A percentile compares a stretch with the other conserved stretches of the same genome.
phyloP scores from a whole-genome alignment of 2,113 vertebrate genomes.

The Misgurnus anguillicaudatus region DNA sequence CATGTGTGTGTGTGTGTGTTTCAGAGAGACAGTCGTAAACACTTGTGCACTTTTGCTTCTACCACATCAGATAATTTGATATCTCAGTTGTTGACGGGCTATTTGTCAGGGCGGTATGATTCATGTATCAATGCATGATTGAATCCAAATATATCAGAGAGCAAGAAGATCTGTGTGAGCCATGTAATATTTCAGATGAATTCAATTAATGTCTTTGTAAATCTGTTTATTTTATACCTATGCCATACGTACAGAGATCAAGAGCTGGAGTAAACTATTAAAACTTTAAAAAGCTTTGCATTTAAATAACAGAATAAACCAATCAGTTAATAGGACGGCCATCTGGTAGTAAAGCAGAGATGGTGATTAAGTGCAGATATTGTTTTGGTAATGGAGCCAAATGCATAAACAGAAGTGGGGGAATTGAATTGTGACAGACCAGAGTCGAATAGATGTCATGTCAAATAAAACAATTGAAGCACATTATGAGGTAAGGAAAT shows the following conservation, averaged over 20 bases:
- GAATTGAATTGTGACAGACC: constrained; percentile 49
- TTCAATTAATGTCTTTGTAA: neutral
- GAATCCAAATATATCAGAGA: constrained; percentile 1
- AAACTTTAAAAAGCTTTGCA: too few species aligned
- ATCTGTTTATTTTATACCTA: neutral
- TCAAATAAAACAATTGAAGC: constrained; percentile 65
- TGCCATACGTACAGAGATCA: too few species aligned
- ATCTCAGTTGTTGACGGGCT: constrained; percentile 77
- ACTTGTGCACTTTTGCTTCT: constrained; percentile 75
- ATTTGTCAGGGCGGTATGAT: neutral
- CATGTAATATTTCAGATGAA: neutral
- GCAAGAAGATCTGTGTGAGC: neutral
- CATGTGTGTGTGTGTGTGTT: constrained; percentile 16
- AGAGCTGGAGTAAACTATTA: too few species aligned
- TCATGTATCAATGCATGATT: constrained; percentile 17
- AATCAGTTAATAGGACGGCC: constrained; percentile 38
- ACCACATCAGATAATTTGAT: constrained; percentile 86
- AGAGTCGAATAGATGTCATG: constrained; percentile 53
- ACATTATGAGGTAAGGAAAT: constrained; percentile 58
- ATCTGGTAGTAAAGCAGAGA: constrained; percentile 49
- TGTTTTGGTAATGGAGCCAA: constrained; percentile 44
- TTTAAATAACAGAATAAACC: neutral
- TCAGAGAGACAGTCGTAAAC: neutral
- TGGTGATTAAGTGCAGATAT: constrained; percentile 60
- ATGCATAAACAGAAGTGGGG: constrained; percentile 54